These are phyloP conservation scores for Tortrix viridana DNA, from an alignment of 2,888 invertebrate species.

Conservation along the genomic window DNA sequence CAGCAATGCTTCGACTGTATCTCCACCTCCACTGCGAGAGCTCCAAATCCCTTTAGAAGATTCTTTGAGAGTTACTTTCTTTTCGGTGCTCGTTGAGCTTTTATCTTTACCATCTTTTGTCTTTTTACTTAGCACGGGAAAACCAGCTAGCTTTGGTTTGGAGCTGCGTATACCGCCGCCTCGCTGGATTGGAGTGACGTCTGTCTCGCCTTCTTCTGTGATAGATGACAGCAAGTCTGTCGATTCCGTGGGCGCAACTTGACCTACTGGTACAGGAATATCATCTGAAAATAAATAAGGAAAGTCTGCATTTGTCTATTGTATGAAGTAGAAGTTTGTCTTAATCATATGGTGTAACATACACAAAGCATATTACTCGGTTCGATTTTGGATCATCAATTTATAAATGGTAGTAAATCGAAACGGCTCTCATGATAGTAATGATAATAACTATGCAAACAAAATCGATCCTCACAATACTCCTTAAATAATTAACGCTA, in stretches of 20 bases:
- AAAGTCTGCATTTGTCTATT: background rate
- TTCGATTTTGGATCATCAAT: slow-evolving; percentile 9
- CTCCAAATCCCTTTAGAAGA: slow-evolving; percentile 78
- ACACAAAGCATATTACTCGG: background rate
- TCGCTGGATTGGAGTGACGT: slow-evolving; percentile 78
- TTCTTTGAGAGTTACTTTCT: slow-evolving; percentile 75
- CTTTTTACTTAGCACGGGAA: slow-evolving; percentile 87
- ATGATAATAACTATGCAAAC: background rate
- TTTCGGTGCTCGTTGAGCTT: slow-evolving; percentile 62
- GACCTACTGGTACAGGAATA: slow-evolving; percentile 92
- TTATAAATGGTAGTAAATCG: background rate
- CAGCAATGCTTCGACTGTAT: slow-evolving; percentile 75
- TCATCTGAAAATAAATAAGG: slow-evolving; percentile 87
- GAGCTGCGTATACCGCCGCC: slow-evolving; percentile 78
- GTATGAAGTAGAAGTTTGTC: background rate
- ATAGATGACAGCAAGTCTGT: slow-evolving; percentile 86
- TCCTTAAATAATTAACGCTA: background rate
- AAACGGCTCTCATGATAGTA: background rate
- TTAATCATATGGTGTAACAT: background rate
- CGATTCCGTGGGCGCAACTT: slow-evolving; percentile 84
- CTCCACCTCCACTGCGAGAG: slow-evolving; percentile 75
- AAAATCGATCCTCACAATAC: slow-evolving; percentile 7
- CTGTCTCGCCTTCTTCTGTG: slow-evolving; percentile 87
- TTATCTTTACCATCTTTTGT: slow-evolving; percentile 82
- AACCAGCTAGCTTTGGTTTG: slow-evolving; percentile 85